Base-by-base conservation (phyloP, 2,797 vertebrate genomes). In the Smutsia gigantea region DNA sequence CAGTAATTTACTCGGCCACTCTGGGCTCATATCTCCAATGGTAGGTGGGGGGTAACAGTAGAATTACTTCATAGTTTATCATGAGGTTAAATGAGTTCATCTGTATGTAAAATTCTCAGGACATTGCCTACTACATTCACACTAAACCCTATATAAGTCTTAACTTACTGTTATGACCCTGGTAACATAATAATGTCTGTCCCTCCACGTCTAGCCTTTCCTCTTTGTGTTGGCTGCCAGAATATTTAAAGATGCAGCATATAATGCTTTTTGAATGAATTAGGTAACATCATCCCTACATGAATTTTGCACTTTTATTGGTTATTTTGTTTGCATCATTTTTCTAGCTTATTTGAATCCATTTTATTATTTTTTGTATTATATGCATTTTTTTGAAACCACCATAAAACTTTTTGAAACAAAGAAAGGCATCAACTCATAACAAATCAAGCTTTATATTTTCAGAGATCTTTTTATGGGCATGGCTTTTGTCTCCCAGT, bases 61-160 rank as follows among this genome's bases (percentile, higher is more conserved):
- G 29, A 63, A 18, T 34, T 34, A 34, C 18, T 66, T 49, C 12
- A 17, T 27, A 42, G 64, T 69, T 85, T 31, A 64, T 69, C 10
- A 23, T 49, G 39, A 77, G 59, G 27, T 66, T 46, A 55, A 59
- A 53, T 63, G 59, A 71, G 5, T 87, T 53, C 15, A 49, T 74
- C 18, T n/a, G 9, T 2, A 7, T 25, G 31, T 10, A 4, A 61
- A 81, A 29, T 42, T 55, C 61, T 66, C 34, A 88, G n/a, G 68
- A 25, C 0, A 0, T 34, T 29, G 17, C 63, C n/a, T 21, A 4
- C 49, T 1, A 4, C 0, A n/a, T n/a, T 31, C n/a, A 37, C 10
- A 3, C 31, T 15, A 46, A 85, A 25, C 1, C 19, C 57, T 14
- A 1, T 3, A 15, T 19, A 13, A 49, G n/a, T 37, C 37, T 51